Percentiles rank a stretch among this genome's conserved stretches.
Conservation (phyloP, 2,888 invertebrate genomes). For the Heliconius aoede region DNA sequence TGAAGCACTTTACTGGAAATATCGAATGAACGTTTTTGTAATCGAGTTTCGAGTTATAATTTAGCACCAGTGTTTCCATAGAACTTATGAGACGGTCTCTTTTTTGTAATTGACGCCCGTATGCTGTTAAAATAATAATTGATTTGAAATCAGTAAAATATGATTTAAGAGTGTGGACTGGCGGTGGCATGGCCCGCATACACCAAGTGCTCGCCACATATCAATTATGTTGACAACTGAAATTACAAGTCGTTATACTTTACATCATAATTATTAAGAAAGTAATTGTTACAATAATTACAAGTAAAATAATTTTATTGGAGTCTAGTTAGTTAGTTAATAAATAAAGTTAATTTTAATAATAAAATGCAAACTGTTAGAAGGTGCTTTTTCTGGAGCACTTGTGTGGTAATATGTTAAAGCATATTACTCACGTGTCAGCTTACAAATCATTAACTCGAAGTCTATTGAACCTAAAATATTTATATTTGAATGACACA, state of each 20-base stretch:
- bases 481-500: constrained; percentile 60
- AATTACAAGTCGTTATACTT: constrained; percentile 71
- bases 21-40: constrained; percentile 52
- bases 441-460: background rate
- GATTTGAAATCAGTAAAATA: constrained; percentile 71
- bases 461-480: constrained; percentile 28
- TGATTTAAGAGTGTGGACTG: constrained; percentile 55
- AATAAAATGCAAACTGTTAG: no score
- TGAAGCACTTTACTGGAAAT: constrained; percentile 66
- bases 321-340: no score
- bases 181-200: constrained; percentile 74
- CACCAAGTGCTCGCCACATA: constrained; percentile 71
- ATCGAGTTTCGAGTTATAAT: constrained; percentile 28
- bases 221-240: constrained; percentile 78
- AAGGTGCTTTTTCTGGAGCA: no score
- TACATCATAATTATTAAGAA: constrained; percentile 61
- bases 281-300: constrained; percentile 27
- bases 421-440: background rate
- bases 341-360: no score
- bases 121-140: constrained; percentile 60
- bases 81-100: constrained; percentile 2
- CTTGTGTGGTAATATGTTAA: background rate
- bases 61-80: constrained; percentile 20
- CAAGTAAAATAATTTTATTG: background rate
- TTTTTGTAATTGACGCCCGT: constrained; percentile 60